Evolutionary conservation across 2,797 vertebrate genomes (phyloP).

Genomic region (Eurystomus glaucurus): DNA sequence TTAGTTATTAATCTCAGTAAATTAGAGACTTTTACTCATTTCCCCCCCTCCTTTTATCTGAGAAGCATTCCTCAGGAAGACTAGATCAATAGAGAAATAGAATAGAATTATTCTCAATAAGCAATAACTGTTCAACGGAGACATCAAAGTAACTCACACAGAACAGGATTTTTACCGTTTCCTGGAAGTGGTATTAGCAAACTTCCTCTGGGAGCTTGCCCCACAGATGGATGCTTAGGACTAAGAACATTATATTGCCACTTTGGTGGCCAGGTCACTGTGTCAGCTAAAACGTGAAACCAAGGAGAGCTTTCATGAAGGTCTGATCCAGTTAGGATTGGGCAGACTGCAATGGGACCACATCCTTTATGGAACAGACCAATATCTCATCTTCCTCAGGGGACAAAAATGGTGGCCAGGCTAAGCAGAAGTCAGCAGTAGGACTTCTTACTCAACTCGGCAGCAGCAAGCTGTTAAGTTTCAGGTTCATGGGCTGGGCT

Average conservation of each 20-base stretch:
- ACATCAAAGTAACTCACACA: neutral
- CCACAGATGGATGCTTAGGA: neutral
- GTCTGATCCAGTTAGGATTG: neutral
- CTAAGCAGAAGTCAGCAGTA: neutral
- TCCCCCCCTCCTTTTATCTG: fast-evolving
- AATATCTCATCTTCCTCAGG: neutral
- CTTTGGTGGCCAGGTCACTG: neutral
- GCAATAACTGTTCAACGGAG: neutral
- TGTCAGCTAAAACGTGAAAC: neutral
- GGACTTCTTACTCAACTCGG: fast-evolving
- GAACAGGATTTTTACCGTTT: neutral
- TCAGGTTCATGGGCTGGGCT: neutral
- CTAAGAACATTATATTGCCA: neutral
- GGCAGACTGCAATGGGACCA: neutral
- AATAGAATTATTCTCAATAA: neutral
- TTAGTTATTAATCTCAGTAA: neutral
- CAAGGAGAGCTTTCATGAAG: neutral
- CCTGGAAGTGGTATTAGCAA: neutral
- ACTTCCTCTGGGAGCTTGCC: neutral
- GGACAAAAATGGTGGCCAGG: neutral
- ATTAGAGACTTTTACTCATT: neutral
- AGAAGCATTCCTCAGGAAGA: neutral
- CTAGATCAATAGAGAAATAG: neutral
- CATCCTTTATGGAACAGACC: fast-evolving
- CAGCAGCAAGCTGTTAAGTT: neutral